Percentiles rank a stretch among this genome's conserved stretches.
These are phyloP conservation scores for Spisula solida DNA, from an alignment of 2,888 invertebrate species.

Conservation along the genomic window DNA sequence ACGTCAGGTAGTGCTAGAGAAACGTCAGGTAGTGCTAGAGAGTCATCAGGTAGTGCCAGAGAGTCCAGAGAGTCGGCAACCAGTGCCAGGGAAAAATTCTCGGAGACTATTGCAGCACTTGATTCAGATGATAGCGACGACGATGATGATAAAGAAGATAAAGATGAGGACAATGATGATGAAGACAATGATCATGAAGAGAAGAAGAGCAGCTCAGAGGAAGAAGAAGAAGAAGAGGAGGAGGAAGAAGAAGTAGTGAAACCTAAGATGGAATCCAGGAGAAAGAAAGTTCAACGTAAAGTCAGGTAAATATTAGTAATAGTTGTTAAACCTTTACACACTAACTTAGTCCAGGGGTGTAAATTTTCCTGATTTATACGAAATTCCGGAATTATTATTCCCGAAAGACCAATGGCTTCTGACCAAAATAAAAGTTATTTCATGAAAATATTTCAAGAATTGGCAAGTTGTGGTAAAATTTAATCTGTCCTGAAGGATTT, in stretches of 20 bases:
- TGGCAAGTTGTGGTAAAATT: too few relatives aligned
- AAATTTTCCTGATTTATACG: too few relatives aligned
- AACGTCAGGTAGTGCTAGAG: too few relatives aligned
- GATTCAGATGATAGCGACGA: constrained; percentile 39
- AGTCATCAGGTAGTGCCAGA: too few relatives aligned
- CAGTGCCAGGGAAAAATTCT: constrained; percentile 21
- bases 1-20: too few relatives aligned
- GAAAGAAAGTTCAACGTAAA: constrained; percentile 6
- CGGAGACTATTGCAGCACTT: constrained; percentile 64
- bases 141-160: constrained; percentile 17
- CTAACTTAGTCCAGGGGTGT: background rate
- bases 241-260: constrained; percentile 16
- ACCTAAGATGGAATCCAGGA: constrained; percentile 13
- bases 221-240: constrained; percentile 22
- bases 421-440: too few relatives aligned
- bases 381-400: too few relatives aligned
- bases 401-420: too few relatives aligned
- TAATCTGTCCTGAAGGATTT: too few relatives aligned
- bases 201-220: constrained; percentile 48
- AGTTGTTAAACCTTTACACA: background rate
- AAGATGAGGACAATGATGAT: constrained; percentile 44
- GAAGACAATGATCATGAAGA: constrained; percentile 31
- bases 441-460: too few relatives aligned
- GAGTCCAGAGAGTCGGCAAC: too few relatives aligned
- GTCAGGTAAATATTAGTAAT: background rate